Conservation (phyloP, 1,140 invertebrate species). For the Babylonia areolata region DNA sequence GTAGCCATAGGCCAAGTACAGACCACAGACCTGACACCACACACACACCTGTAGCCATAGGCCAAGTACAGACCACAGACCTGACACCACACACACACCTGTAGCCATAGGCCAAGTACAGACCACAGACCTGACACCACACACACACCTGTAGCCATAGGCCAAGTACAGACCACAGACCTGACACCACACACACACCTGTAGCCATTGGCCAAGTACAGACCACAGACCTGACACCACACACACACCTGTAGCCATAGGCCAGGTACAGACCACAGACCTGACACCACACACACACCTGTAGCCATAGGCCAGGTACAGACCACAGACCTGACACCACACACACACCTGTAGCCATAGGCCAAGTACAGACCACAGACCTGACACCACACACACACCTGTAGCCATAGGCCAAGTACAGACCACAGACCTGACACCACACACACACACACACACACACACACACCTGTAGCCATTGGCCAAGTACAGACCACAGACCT, state of each 20-base stretch:
- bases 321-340: conserved; percentile 83
- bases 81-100: no score
- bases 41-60: neutral
- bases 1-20: no score
- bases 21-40: no score
- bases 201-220: no score
- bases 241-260: conserved; percentile 82
- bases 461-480: conserved; percentile 84
- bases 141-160: no score
- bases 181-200: no score
- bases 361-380: conserved; percentile 89
- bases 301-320: conserved; percentile 53
- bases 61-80: no score
- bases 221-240: no score
- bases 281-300: conserved; percentile 81
- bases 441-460: conserved; percentile 82
- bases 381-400: conserved; percentile 84
- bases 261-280: conserved; percentile 89
- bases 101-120: no score
- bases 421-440: conserved; percentile 89
- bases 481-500: conserved; percentile 88
- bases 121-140: no score
- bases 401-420: conserved; percentile 89
- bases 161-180: no score
- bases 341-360: conserved; percentile 82